Conservation (phyloP, 2,797 vertebrate species). For the Melanotaenia maccullochi region DNA sequence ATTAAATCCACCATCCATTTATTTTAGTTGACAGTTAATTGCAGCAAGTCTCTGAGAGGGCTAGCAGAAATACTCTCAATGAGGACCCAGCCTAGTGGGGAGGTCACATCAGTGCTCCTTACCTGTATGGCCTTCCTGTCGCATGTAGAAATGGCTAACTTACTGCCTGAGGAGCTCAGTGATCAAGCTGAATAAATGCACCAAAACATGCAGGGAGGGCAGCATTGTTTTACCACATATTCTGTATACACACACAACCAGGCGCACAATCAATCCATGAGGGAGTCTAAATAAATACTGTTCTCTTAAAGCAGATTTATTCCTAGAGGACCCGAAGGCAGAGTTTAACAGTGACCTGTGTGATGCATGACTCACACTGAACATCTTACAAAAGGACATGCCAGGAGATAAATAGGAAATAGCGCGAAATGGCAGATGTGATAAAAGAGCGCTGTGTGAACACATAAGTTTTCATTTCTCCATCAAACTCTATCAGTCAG, state of each 20-base stretch:
- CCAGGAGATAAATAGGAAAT: conserved; percentile 57
- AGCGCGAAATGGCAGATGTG: conserved; percentile 38
- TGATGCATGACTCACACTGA: conserved; percentile 61
- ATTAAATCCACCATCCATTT: conserved; percentile 2
- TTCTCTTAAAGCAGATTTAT: conserved; percentile 41
- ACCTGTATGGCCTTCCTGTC: conserved; percentile 40
- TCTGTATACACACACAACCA: background rate
- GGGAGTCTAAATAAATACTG: conserved; percentile 22
- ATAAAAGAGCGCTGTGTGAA: conserved; percentile 47
- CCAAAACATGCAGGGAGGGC: conserved; percentile 9
- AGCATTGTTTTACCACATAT: conserved; percentile 12
- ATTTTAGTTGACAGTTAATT: conserved; percentile 17
- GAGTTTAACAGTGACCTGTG: conserved; percentile 37
- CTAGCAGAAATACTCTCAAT: conserved; percentile 19
- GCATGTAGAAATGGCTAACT: conserved; percentile 55
- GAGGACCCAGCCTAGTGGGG: conserved; percentile 29
- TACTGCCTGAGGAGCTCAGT: conserved; percentile 31
- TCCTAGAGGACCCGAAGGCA: conserved; percentile 29
- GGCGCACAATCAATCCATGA: background rate
- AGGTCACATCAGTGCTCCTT: conserved; percentile 55
- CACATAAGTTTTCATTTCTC: conserved; percentile 45
- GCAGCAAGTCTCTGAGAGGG: background rate
- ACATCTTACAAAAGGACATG: conserved; percentile 52
- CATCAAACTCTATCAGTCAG: conserved; percentile 40
- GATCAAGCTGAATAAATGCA: conserved; percentile 33